Evolutionary conservation across 2,797 vertebrate species (phyloP), one percentile per base, ranked within the genome.

Genomic region (Anolis apletophallus): DNA sequence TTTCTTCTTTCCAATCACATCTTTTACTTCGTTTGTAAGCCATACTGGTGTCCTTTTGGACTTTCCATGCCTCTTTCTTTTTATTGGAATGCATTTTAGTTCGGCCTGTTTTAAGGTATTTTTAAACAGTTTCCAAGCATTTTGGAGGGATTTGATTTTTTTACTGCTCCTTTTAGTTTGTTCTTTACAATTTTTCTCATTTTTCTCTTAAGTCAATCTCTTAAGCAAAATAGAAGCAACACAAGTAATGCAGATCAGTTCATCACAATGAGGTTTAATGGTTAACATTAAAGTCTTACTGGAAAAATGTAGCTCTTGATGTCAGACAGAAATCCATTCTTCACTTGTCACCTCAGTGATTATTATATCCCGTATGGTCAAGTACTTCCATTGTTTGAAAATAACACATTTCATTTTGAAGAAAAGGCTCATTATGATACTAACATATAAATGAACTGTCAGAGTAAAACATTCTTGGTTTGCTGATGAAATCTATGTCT

Each of bases 391-490:
- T 64, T 87, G 16, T 83, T 94, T 76, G 54, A 67, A 59, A 57
- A 80, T 81, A 61, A 81, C 67, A 84, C n/a, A 6, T 88, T 92
- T 83, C 7, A 90, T 89, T 91, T 86, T 86, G 88, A 81, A 64
- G 71, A 46, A 81, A 87, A 92, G 89, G 23, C 52, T 9, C 83
- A 85, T 86, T 87, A 78, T 23, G 9, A 36, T 32, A 85, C 32
- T 79, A 89, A 88, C 80, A 87, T 23, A 89, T 85, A 92, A 91
- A 91, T 81, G 23, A 90, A 67, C 86, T 91, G 52, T 87, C 88
- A 84, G 40, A 0, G 0, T 88, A 88, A 91, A 87, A 55, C 34
- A 81, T 69, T 84, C 71, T 78, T 68, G 89, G 83, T 55, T 89
- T 92, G 77, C 69, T 59, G 87, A 19, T 89, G 76, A 46, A 85